Base-by-base conservation (phyloP, 1,140 invertebrate species). In the Trachymyrmex septentrionalis region DNA sequence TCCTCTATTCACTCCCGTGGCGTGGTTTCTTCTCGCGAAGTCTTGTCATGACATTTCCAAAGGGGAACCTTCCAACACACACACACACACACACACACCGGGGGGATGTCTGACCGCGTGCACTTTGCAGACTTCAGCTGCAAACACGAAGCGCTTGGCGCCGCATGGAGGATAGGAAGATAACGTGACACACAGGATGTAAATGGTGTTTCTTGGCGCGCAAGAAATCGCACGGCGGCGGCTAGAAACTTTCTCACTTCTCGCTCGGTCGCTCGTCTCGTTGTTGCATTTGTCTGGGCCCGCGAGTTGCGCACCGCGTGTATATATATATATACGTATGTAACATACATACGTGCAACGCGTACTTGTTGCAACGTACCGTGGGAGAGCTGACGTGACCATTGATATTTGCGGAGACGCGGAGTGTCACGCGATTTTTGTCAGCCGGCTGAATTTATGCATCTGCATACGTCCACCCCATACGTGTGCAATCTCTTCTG, bases 171-270 rank as follows among this genome's bases (percentile, higher is more conserved):
- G 85, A 86, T 75, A 78, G 85, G 82, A 88, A 91, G 89, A 91
- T 85, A 91, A 90, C 86, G 64, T 63, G 85, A 76, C 59, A 63
- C 76, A 81, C 86, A 88, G 84, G 89, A 91, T 90, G 89, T 91
- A 90, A 84, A 81, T 61, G 73, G 78, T 86, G 77, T 73, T 57
- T 55, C 48, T 85, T 48, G 50, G 86, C 48, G 88, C 78, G 81
- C 84, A 87, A 85, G 86, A 87, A 89, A 90, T 87, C 73, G 67
- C 71, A 5, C 89, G 27, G 82, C 89, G 87, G 87, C 87, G 55
- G 59, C 30, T 89, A 90, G 87, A 71, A 75, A 93, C 92, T 93
- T 92, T 93, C 92, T 92, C 92, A 88, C 84, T 91, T 78, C 48
- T 44, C 38, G 38, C 48, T 55, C 30, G 72, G 30, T 59, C 34